Evolutionary conservation across 2,797 vertebrate species (phyloP).

Genomic region (Scolopax bukidnonensis): DNA sequence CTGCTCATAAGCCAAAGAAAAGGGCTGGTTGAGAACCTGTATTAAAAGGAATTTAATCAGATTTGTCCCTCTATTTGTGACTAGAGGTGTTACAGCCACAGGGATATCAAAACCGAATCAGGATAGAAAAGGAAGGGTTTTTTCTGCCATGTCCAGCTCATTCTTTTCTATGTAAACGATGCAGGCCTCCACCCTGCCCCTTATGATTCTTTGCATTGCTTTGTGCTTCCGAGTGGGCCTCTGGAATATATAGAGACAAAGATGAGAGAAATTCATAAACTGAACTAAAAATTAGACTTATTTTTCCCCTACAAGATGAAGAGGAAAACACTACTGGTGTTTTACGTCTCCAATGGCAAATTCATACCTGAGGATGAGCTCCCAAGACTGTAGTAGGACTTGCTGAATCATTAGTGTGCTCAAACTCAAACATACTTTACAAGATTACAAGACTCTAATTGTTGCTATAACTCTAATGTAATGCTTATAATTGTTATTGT

Average conservation of each 20-base stretch:
- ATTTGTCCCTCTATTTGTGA: not conserved
- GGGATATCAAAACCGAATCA: not conserved
- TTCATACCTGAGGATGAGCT: not conserved
- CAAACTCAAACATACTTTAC: not conserved
- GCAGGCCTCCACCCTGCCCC: rapidly evolving
- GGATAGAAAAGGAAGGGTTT: not conserved
- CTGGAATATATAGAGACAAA: not conserved
- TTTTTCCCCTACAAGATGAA: not conserved
- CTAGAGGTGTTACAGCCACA: not conserved
- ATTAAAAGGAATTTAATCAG: not conserved
- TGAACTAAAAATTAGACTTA: not conserved
- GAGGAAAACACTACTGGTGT: not conserved
- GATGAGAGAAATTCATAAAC: not conserved
- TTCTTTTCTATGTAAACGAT: not conserved
- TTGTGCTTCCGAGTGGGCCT: not conserved
- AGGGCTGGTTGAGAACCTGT: not conserved
- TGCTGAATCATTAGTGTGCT: rapidly evolving
- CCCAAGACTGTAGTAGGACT: not conserved
- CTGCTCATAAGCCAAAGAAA: not conserved
- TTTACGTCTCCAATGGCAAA: not conserved
- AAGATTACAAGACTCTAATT: not conserved
- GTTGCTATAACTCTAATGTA: not conserved
- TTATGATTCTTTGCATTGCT: not conserved
- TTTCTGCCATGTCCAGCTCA: not conserved
- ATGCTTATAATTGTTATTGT: not conserved